phyloP scores from a whole-genome alignment of 1,140 invertebrate genomes.

The Scaptomyza pallida region DNA sequence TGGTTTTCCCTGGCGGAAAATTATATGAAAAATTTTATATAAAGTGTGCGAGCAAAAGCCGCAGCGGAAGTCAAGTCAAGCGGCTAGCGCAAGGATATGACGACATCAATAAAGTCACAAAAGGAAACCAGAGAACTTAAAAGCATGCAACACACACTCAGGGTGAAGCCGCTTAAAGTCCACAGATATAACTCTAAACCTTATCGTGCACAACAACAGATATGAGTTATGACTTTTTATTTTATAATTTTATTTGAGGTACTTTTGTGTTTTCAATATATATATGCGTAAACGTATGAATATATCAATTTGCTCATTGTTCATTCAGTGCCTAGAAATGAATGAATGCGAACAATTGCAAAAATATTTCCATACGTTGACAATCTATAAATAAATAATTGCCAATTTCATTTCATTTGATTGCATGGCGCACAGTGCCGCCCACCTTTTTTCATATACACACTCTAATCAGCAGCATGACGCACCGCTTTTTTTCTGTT shows the following conservation, averaged over 20 bases:
- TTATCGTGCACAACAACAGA: constrained; percentile 23
- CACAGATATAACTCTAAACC: constrained; percentile 4
- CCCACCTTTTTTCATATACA: constrained; percentile 5
- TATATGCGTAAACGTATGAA: constrained; percentile 7
- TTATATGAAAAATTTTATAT: constrained; percentile 46
- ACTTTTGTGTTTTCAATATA: constrained; percentile 7
- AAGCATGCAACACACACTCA: not conserved
- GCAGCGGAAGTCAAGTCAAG: constrained; percentile 47
- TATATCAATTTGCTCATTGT: constrained; percentile 27
- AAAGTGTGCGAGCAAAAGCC: constrained; percentile 23
- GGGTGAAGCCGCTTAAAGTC: constrained; percentile 7
- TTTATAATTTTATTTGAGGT: not conserved
- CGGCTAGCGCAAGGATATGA: not conserved
- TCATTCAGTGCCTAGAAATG: constrained; percentile 48
- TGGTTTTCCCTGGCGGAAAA: constrained; percentile 57
- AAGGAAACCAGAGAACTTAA: not conserved
- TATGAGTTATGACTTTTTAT: constrained; percentile 19
- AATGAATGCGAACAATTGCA: constrained; percentile 59
- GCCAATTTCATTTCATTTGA: constrained; percentile 37
- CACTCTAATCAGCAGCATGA: constrained; percentile 42
- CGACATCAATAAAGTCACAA: constrained; percentile 7
- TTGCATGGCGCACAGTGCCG: constrained; percentile 16
- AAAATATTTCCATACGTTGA: constrained; percentile 60
- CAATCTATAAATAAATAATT: constrained; percentile 71
- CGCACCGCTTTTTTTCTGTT: constrained; percentile 45